These are phyloP conservation scores for Drosophila hamatofila DNA, from an alignment of 2,888 invertebrate species.

Conservation along the genomic window DNA sequence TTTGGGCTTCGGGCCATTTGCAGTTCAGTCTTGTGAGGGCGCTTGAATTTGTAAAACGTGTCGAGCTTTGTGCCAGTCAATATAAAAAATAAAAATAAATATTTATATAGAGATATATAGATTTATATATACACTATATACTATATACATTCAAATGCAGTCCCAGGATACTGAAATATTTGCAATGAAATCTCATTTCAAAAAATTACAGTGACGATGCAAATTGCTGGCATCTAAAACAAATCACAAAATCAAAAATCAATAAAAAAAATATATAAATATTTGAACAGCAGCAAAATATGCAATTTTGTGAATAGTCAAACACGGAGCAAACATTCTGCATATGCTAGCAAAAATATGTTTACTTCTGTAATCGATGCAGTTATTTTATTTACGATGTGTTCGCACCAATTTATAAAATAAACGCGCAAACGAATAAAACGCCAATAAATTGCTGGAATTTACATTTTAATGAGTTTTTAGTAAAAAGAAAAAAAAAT, in stretches of 20 bases:
- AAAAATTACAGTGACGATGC: conserved; percentile 2
- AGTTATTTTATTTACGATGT: conserved; percentile 22
- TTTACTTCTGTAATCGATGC: conserved; percentile 19
- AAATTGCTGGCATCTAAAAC: conserved; percentile 7
- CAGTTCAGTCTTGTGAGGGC: conserved; percentile 77
- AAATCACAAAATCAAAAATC: conserved; percentile 24
- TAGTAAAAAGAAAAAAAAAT: conserved; percentile 21
- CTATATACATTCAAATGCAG: neutral
- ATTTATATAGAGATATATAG: neutral
- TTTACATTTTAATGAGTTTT: conserved; percentile 57
- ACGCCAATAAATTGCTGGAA: conserved; percentile 42
- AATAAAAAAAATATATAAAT: conserved; percentile 29
- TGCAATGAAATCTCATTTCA: neutral
- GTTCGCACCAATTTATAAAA: conserved; percentile 22
- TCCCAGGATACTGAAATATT: conserved; percentile 1
- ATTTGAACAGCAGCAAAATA: conserved; percentile 23
- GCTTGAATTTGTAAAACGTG: conserved; percentile 67
- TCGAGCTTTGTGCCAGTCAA: conserved; percentile 34
- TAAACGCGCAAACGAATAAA: conserved; percentile 40
- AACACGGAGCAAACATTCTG: conserved; percentile 20
- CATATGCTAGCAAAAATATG: conserved; percentile 31
- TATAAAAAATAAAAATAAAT: neutral
- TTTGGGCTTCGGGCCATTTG: conserved; percentile 58
- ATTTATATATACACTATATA: neutral
- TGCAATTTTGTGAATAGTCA: conserved; percentile 31